Conservation (phyloP, 2,797 vertebrate genomes). For the Chaetophractus vellerosus region DNA sequence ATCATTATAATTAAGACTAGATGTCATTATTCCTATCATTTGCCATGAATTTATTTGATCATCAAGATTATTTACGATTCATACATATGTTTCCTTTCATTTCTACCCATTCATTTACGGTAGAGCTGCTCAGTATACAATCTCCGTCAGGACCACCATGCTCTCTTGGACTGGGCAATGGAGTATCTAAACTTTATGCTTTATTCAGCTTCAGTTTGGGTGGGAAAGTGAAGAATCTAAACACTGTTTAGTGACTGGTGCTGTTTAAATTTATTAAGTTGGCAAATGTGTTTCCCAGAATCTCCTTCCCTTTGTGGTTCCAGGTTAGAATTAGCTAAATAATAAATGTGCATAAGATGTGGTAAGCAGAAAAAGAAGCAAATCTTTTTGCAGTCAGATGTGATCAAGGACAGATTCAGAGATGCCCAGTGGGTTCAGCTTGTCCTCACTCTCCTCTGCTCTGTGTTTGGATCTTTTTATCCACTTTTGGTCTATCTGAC, state of each 20-base stretch:
- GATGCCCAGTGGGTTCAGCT: background rate
- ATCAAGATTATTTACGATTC: slow-evolving; percentile 14
- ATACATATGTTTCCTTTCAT: background rate
- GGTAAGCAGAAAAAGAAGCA: background rate
- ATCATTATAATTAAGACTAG: background rate
- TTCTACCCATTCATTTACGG: background rate
- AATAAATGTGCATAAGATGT: background rate
- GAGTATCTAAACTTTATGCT: background rate
- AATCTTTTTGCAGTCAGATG: background rate
- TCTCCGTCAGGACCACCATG: background rate
- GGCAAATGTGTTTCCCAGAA: background rate
- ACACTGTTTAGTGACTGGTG: background rate
- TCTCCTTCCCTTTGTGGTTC: background rate
- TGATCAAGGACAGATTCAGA: background rate
- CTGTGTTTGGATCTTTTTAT: background rate
- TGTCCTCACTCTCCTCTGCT: background rate
- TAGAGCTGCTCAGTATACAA: background rate
- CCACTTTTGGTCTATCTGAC: background rate
- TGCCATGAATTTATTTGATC: slow-evolving; percentile 5
- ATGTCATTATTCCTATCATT: background rate
- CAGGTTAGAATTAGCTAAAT: background rate
- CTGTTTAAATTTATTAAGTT: background rate
- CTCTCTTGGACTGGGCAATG: background rate
- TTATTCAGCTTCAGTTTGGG: background rate
- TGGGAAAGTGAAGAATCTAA: background rate